Evolutionary conservation across 1,140 invertebrate genomes (phyloP).

Genomic region (Contarinia nasturtii): DNA sequence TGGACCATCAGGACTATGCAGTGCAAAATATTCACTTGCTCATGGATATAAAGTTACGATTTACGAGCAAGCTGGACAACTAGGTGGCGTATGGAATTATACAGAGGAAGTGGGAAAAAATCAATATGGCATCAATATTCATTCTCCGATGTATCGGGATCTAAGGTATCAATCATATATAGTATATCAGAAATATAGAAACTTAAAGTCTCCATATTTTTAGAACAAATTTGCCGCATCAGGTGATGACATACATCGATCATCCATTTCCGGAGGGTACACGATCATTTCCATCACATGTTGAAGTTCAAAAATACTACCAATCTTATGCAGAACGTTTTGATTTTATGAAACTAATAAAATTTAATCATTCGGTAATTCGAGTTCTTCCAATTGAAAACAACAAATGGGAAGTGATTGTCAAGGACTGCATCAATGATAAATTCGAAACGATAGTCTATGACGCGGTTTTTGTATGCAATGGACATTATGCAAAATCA

Average conservation of each 20-base stretch:
- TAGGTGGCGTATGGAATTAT: slow-evolving; percentile 2
- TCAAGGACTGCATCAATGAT: slow-evolving; percentile 34
- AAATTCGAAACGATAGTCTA: slow-evolving; percentile 29
- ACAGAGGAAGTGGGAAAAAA: slow-evolving; percentile 33
- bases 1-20: slow-evolving; percentile 36
- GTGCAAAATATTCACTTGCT: slow-evolving; percentile 23
- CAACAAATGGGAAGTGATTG: slow-evolving; percentile 36
- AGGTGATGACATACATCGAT: slow-evolving; percentile 52
- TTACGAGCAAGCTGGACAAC: slow-evolving; percentile 1
- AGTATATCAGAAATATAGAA: not conserved
- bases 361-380: slow-evolving; percentile 46
- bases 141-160: too few relatives aligned
- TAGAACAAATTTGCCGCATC: slow-evolving; percentile 45
- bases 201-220: not conserved
- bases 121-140: slow-evolving; percentile 47
- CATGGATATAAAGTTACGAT: slow-evolving; percentile 6
- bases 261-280: slow-evolving; percentile 40
- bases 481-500: slow-evolving; percentile 43
- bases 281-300: slow-evolving; percentile 54
- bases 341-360: slow-evolving; percentile 42
- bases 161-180: not conserved
- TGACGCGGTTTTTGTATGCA: slow-evolving; percentile 64
- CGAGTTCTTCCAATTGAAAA: slow-evolving; percentile 32
- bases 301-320: slow-evolving; percentile 58
- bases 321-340: slow-evolving; percentile 53